These are phyloP conservation scores for Griposia aprilina DNA, from an alignment of 2,888 invertebrate species.

Conservation along the genomic window DNA sequence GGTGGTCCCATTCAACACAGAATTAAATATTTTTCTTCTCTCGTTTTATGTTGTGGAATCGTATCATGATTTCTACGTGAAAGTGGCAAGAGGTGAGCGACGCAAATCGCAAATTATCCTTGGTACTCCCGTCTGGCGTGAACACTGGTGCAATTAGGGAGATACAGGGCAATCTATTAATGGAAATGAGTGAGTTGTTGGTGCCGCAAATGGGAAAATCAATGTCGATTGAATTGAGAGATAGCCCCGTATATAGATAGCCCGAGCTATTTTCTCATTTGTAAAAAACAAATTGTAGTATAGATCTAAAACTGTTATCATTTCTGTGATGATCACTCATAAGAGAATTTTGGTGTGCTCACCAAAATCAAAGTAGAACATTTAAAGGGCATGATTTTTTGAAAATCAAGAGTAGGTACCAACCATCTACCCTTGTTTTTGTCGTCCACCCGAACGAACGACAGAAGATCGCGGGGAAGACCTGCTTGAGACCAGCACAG, in stretches of 20 bases:
- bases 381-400: not conserved
- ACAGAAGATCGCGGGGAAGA: not conserved
- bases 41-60: conserved; percentile 41
- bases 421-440: not conserved
- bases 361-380: not conserved
- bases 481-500: not conserved
- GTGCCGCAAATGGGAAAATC: too few relatives aligned
- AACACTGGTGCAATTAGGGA: conserved; percentile 52
- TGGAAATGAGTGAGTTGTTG: not conserved
- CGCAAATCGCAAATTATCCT: conserved; percentile 87
- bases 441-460: not conserved
- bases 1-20: conserved; percentile 31
- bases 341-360: not conserved
- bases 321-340: too few relatives aligned
- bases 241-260: not conserved
- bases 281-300: too few relatives aligned
- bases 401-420: not conserved
- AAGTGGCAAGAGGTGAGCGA: conserved; percentile 76
- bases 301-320: not conserved
- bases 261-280: too few relatives aligned
- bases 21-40: conserved; percentile 6
- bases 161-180: conserved; percentile 24
- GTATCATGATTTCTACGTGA: conserved; percentile 74
- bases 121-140: conserved; percentile 77
- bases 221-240: not conserved